These are phyloP conservation scores for Listrodromus nycthemerus DNA, from an alignment of 2,888 invertebrate genomes.

Conservation along the genomic window DNA sequence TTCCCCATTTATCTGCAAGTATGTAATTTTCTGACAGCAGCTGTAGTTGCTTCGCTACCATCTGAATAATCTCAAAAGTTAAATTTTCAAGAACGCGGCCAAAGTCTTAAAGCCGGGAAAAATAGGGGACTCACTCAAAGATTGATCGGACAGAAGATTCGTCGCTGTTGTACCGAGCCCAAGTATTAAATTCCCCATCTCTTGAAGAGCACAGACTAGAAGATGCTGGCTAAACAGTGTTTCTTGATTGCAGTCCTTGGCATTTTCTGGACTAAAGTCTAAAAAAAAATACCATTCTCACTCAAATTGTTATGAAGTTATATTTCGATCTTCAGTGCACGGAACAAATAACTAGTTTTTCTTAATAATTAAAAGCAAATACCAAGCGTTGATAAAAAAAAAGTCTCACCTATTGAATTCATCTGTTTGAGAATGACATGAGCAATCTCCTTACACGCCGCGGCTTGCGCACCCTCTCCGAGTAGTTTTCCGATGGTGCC, in stretches of 20 bases:
- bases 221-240: constrained; percentile 96
- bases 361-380: background rate
- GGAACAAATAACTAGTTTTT: background rate
- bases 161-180: constrained; percentile 98
- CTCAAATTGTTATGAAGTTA: background rate
- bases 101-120: background rate
- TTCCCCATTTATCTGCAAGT: too few species aligned
- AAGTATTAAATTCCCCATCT: constrained; percentile 95
- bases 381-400: background rate
- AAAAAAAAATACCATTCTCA: constrained; percentile 34
- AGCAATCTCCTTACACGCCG: constrained; percentile 97
- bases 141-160: constrained; percentile 94
- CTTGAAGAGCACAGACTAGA: constrained; percentile 96
- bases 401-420: constrained; percentile 90
- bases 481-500: constrained; percentile 97
- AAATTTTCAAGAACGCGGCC: too few species aligned
- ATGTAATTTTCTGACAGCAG: too few species aligned
- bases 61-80: too few species aligned
- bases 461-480: constrained; percentile 98
- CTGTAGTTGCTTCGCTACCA: too few species aligned
- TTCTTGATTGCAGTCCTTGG: constrained; percentile 96
- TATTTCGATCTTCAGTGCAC: background rate
- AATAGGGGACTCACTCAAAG: constrained; percentile 87
- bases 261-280: constrained; percentile 96
- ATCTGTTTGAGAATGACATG: constrained; percentile 97